A percentile compares a stretch with the other conserved stretches of the same genome.
phyloP scores from a whole-genome alignment of 2,797 vertebrate species.

The Periparus ater region DNA sequence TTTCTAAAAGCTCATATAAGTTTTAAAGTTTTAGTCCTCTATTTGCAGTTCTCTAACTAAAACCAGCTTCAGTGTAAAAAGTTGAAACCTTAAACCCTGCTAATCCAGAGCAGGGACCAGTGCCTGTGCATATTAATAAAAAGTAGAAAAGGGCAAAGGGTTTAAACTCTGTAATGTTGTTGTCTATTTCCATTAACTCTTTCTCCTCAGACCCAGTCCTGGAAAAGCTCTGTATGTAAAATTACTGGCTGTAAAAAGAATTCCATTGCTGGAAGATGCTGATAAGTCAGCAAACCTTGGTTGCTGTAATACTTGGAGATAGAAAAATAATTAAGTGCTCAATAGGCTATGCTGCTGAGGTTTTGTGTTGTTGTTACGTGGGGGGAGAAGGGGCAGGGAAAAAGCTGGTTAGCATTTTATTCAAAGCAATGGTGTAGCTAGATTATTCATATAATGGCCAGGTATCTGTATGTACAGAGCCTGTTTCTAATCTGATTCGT shows the following conservation, averaged over 20 bases:
- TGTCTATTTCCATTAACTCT: constrained; percentile 52
- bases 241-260: constrained; percentile 3
- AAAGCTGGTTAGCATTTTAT: background rate
- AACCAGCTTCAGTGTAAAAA: constrained; percentile 44
- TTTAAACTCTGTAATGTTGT: constrained; percentile 21
- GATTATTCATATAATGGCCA: background rate
- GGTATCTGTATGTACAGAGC: fast-evolving
- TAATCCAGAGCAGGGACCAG: constrained; percentile 4
- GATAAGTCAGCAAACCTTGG: constrained; percentile 14
- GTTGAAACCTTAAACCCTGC: constrained; percentile 47
- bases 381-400: background rate
- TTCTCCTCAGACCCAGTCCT: background rate
- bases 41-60: constrained; percentile 31
- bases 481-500: background rate
- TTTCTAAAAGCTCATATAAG: constrained; percentile 51
- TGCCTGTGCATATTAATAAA: constrained; percentile 52
- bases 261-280: constrained; percentile 14
- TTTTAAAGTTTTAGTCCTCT: constrained; percentile 46
- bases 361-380: background rate
- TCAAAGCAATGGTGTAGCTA: background rate
- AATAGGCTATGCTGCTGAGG: background rate
- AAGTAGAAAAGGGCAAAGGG: constrained; percentile 45
- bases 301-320: background rate
- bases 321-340: constrained; percentile 37
- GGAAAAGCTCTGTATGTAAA: background rate